Base-by-base conservation (phyloP, 2,888 invertebrate species). In the Actias luna region DNA sequence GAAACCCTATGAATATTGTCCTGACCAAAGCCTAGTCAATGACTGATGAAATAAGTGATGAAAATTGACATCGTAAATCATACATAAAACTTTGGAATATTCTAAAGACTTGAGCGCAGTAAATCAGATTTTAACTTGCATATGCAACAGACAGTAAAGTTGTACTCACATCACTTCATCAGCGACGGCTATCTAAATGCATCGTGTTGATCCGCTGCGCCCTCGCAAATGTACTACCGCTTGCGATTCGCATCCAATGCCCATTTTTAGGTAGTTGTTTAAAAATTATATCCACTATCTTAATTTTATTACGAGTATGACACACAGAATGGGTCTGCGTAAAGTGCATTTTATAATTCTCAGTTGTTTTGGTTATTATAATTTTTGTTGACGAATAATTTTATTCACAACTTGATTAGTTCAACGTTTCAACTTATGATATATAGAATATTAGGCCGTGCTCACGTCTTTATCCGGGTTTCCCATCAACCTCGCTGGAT, bases 201-300 rank as follows among this genome's bases (percentile, higher is more conserved):
- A 63, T 63, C 63, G 50, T 52, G 27, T n/a, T 59, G 59, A 42
- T 59, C 63, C 35, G 27, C 29, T 27, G 59, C 63, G 59, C 52
- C 58, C 58, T 58, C 59, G 50, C 59, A 59, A 27, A 52, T 63
- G 59, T 59, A 63, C 22, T 27, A 58, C 35, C 33, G 27, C 35
- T 50, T 58, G 36, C 61, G 55, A 29, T 18, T 36, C 61, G 72
- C 79, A 77, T 74, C 76, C 75, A 69, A 85, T 85, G 84, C 75
- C 85, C 86, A 83, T 87, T 84, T 86, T 80, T 78, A 82, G 84
- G 75, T 74, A 68, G 74, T 68, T 68, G 72, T 71, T 72, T 72
- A 70, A 74, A 39, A 63, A 39, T 78, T 74, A 75, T 74, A 69
- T 69, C 69, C 71, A 69, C 73, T 72, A 71, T 69, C 70, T 72